Base-by-base conservation (phyloP, 2,888 invertebrate species). In the Pogonocherus hispidulus region DNA sequence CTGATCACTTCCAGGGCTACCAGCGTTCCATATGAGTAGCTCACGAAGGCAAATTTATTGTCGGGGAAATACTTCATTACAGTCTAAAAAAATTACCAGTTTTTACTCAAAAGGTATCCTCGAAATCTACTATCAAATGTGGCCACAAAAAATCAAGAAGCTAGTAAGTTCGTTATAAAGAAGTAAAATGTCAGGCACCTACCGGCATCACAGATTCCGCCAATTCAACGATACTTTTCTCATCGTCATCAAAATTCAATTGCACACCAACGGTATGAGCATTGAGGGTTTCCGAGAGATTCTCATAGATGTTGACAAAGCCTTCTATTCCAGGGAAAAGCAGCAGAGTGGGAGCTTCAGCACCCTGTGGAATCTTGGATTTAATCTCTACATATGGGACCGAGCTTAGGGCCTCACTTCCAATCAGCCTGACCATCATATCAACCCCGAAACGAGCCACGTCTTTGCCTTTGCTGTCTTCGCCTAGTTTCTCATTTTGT, bases 11-110 rank as follows among this genome's bases (percentile, higher is more conserved):
- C 94, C 63, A 97, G 84, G 0, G 93, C 92, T 16, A 96, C 87
- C 19, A 93, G 84, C 0, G 92, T 87, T 51, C 98, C 98, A 80
- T 91, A 97, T 11, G 98, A 98, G 87, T 98, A 97, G 1, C 94
- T 97, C n/a, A 93, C 89, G 0, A 98, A 82, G 67, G 90, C 89
- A 86, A 93, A 96, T 56, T 89, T 86, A 0, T 87, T 86, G 0
- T 88, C 89, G 0, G 88, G 82, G 8, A 90, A 78, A 6, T 87
- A 85, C 44, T 87, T 84, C 70, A 89, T 86, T 1, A 92, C 85
- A 63, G 88, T 83, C 92, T 93, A 79, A 35, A 86, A 83, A 52
- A 16, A 49, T 19, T 20, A 47, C 3, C 14, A 22, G 9, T 22
- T 20, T 1, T 20, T 32, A 27, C 14, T 5, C n/a, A n/a, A n/a